These are phyloP conservation scores for Calameuta idolon DNA, from an alignment of 2,888 invertebrate genomes.

Conservation along the genomic window DNA sequence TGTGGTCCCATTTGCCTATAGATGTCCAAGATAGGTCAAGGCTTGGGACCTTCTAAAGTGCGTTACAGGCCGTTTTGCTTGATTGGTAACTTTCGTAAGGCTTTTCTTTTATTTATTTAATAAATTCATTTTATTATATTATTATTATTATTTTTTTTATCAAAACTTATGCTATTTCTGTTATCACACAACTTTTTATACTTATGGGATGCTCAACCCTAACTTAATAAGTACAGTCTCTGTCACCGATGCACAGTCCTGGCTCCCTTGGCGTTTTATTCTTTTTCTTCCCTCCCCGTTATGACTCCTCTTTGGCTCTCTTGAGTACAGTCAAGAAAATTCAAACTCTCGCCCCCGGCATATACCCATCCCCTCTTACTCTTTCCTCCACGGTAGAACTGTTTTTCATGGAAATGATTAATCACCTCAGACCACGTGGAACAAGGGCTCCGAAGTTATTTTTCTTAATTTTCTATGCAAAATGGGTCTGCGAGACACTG, in stretches of 20 bases:
- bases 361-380: neutral
- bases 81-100: no score
- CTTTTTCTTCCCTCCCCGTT: neutral
- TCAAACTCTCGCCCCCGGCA: neutral
- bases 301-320: neutral
- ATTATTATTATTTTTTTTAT: no score
- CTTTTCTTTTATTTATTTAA: no score
- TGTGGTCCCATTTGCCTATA: no score
- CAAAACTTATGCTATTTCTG: no score
- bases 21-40: no score
- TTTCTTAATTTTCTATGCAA: slow-evolving; percentile 30
- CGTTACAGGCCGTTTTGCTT: no score
- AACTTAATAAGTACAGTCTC: no score
- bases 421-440: slow-evolving; percentile 14
- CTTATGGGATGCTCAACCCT: no score
- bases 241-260: neutral
- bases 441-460: slow-evolving; percentile 19
- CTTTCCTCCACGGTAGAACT: neutral
- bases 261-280: neutral
- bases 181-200: no score
- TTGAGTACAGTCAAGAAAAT: neutral
- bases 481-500: neutral
- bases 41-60: no score
- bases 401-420: slow-evolving; percentile 23
- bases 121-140: no score